Evolutionary conservation across 2,888 invertebrate genomes (phyloP).

Genomic region (Oegoconia quadripuncta): DNA sequence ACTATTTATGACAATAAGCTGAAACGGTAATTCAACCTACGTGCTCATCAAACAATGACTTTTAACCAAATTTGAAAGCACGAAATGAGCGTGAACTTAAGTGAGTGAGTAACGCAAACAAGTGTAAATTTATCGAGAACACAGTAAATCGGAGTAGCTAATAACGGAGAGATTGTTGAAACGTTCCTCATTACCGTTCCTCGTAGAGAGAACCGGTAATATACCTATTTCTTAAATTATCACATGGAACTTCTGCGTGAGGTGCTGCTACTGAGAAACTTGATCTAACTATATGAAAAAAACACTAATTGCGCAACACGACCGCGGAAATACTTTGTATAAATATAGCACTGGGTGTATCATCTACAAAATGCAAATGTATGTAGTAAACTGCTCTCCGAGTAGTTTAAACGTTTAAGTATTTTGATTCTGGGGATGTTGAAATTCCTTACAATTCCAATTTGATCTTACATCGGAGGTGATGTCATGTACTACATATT

Average conservation of each 20-base stretch:
- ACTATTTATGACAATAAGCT: too few species aligned
- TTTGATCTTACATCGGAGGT: slow-evolving; percentile 2
- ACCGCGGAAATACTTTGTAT: slow-evolving; percentile 42
- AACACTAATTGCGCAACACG: slow-evolving; percentile 46
- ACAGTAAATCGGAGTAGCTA: slow-evolving; percentile 34
- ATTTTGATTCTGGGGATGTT: background rate
- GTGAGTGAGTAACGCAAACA: slow-evolving; percentile 32
- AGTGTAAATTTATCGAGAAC: slow-evolving; percentile 46
- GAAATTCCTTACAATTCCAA: background rate
- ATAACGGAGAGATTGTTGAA: slow-evolving; percentile 37
- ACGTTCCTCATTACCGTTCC: slow-evolving; percentile 41
- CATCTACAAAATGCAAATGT: slow-evolving; percentile 7
- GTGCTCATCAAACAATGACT: slow-evolving; percentile 50
- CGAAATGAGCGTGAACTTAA: slow-evolving; percentile 5
- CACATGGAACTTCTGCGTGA: slow-evolving; percentile 41
- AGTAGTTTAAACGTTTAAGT: too few species aligned
- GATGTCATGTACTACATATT: slow-evolving; percentile 12
- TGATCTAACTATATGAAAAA: slow-evolving; percentile 42
- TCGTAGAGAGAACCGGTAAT: slow-evolving; percentile 39
- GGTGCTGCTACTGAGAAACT: slow-evolving; percentile 38
- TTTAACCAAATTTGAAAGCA: slow-evolving; percentile 8
- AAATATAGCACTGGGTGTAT: slow-evolving; percentile 26
- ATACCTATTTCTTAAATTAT: slow-evolving; percentile 45
- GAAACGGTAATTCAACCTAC: too few species aligned
- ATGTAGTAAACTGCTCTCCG: slow-evolving; percentile 1